phyloP scores from a whole-genome alignment of 1,140 invertebrate genomes.

The Leptopilina clavipes region DNA sequence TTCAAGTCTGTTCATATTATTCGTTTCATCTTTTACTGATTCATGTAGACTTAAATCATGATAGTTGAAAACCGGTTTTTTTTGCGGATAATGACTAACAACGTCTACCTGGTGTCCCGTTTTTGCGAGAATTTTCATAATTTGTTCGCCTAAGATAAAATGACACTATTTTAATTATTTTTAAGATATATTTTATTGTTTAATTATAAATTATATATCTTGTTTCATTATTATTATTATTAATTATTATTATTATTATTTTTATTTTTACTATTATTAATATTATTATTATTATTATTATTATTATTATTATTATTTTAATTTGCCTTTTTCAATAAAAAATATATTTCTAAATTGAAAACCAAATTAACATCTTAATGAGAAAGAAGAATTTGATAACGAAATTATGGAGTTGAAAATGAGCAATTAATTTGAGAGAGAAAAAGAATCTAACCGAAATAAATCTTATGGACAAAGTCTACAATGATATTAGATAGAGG shows the following conservation, averaged over 20 bases:
- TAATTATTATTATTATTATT: background rate
- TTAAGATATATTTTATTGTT: no score
- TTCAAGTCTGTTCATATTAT: constrained; percentile 49
- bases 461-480: background rate
- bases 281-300: no score
- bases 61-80: constrained; percentile 59
- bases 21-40: constrained; percentile 47
- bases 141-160: constrained; percentile 71
- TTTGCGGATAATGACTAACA: constrained; percentile 73
- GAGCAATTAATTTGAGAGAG: background rate
- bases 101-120: constrained; percentile 77
- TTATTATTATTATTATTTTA: no score
- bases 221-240: no score
- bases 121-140: constrained; percentile 74
- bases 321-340: no score
- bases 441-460: background rate
- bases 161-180: constrained; percentile 65
- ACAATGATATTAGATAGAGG: background rate
- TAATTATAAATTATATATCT: no score
- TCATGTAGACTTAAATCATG: constrained; percentile 62
- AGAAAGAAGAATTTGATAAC: no score
- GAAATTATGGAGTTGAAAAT: background rate
- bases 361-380: no score
- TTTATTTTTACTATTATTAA: background rate
- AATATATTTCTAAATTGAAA: no score